Base-by-base conservation (phyloP, 2,113 vertebrate genomes). In the Lycaon pictus region DNA sequence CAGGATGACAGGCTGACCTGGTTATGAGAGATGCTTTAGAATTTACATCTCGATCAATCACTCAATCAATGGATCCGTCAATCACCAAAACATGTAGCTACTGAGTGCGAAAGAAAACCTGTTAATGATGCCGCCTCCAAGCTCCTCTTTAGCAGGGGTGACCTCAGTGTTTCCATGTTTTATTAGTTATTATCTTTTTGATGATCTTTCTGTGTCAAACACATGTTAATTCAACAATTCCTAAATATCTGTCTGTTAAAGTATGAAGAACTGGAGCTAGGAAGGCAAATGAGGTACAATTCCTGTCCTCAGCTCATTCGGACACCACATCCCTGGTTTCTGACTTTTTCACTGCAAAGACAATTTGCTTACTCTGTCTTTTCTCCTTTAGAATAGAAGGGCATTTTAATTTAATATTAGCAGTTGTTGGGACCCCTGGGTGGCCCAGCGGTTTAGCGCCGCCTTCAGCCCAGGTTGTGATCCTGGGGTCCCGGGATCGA, bases 71-170 rank as follows among this genome's bases (percentile, higher is more conserved):
- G 84, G 77, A 82, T 62, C 35, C 29, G 71, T 55, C 43, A 94
- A 85, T n/a, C 48, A 92, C 55, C 17, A 90, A 96, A 96, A 90
- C 74, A 86, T 69, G 79, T 86, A 72, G 81, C 37, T 81, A 63
- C 86, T 97, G 91, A 95, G 25, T 29, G 23, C 79, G 58, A 95
- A 94, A 95, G 51, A 77, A 80, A 97, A 93, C 72, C 48, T 84
- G 74, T 67, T 82, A 90, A 86, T 37, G 83, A 91, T 71, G 23
- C 87, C 93, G 62, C 17, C 55, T 23, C 37, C 15, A 76, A 88
- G 69, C 77, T 92, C 53, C 15, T 43, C 55, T 92, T 79, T 80
- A 90, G 58, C 55, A 65, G 27, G 83, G 27, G 83, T n/a, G 16
- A 93, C 11, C 16, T 88, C 76, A 13, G 3, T 69, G 35, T 93